These are phyloP conservation scores for Leistus spinibarbis DNA, from an alignment of 2,888 invertebrate genomes.

Conservation along the genomic window DNA sequence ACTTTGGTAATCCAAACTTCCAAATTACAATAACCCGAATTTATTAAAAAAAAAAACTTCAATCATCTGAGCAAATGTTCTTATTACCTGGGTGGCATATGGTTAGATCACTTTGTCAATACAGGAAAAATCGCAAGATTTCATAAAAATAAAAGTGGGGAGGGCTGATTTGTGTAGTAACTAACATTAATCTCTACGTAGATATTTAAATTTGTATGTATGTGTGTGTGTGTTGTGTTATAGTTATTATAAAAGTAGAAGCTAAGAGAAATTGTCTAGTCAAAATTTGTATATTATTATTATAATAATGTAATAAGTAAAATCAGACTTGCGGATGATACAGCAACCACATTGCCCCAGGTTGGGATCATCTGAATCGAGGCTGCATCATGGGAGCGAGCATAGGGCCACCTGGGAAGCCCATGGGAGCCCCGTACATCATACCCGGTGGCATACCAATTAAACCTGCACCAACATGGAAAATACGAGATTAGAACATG, in stretches of 20 bases:
- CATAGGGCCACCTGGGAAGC: slow-evolving; percentile 56
- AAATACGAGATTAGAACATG: not conserved
- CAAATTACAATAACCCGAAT: no score
- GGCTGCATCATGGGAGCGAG: slow-evolving; percentile 76
- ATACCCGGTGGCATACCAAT: slow-evolving; percentile 59
- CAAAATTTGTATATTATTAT: slow-evolving; percentile 1
- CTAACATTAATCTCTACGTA: not conserved
- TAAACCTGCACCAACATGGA: slow-evolving; percentile 51
- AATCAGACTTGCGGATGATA: slow-evolving; percentile 57
- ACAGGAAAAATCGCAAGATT: not conserved
- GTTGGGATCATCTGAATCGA: slow-evolving; percentile 81
- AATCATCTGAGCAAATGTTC: no score
- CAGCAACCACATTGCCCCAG: slow-evolving; percentile 63
- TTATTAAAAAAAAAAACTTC: no score
- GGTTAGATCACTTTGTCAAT: not conserved
- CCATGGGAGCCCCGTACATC: slow-evolving; percentile 57
- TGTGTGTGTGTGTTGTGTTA: not conserved
- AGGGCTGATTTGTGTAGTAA: not conserved
- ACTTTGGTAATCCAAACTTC: no score
- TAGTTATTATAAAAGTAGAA: not conserved
- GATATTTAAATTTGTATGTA: not conserved
- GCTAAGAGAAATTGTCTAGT: not conserved
- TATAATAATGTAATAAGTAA: slow-evolving; percentile 8
- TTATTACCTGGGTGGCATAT: no score
- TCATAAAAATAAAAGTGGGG: not conserved